Percentiles rank a stretch among this genome's conserved stretches.
These are phyloP conservation scores for Bombus terrestris DNA, from an alignment of 1,140 invertebrate species.

Conservation along the genomic window DNA sequence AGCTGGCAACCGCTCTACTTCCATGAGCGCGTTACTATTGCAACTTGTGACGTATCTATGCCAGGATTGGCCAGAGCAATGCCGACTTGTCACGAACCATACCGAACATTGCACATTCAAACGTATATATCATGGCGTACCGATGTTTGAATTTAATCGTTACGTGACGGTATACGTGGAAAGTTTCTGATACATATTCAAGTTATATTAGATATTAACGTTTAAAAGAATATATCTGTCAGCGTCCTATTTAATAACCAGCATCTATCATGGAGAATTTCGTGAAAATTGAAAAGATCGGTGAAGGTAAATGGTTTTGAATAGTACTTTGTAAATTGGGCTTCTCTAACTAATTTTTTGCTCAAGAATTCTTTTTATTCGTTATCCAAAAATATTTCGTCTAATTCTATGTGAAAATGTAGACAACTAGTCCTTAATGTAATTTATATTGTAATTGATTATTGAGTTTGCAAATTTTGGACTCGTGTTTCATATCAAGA, in stretches of 20 bases:
- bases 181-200: conserved; percentile 25
- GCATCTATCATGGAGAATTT: conserved; percentile 92
- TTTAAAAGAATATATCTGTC: background rate
- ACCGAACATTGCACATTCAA: conserved; percentile 40
- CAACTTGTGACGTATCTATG: too few species aligned
- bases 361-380: background rate
- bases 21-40: background rate
- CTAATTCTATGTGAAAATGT: too few species aligned
- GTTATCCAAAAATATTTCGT: background rate
- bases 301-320: conserved; percentile 87
- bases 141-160: conserved; percentile 76
- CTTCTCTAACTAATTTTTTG: background rate
- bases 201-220: background rate
- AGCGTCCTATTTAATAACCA: background rate
- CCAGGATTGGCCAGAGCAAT: conserved; percentile 32
- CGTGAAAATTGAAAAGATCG: conserved; percentile 96
- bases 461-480: background rate
- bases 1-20: conserved; percentile 9
- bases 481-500: too few species aligned
- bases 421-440: background rate
- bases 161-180: conserved; percentile 48
- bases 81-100: conserved; percentile 26
- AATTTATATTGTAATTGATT: background rate
- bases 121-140: conserved; percentile 72
- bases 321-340: conserved; percentile 9